phyloP scores from a whole-genome alignment of 2,888 invertebrate genomes.

The Sarcophaga variegata region DNA sequence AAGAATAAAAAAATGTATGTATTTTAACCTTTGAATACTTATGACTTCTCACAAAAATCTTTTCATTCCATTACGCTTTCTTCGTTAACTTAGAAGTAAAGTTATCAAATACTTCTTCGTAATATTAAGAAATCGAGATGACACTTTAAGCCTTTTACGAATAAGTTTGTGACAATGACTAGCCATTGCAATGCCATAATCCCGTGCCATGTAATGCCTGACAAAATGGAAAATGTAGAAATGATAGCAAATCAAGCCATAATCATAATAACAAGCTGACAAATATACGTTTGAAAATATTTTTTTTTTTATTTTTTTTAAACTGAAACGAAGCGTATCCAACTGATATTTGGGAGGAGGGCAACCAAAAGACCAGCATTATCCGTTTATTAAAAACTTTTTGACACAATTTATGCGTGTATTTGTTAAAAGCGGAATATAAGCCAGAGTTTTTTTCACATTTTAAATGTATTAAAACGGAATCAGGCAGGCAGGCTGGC shows the following conservation, averaged over 20 bases:
- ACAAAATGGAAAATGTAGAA: background rate
- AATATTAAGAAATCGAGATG: slow-evolving; percentile 50
- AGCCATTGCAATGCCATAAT: background rate
- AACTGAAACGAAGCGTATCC: background rate
- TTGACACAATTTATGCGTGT: slow-evolving; percentile 60
- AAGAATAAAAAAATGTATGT: too few relatives aligned
- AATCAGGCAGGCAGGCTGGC: background rate
- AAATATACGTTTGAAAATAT: background rate
- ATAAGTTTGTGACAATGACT: slow-evolving; percentile 41
- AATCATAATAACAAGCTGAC: slow-evolving; percentile 1
- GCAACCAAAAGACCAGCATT: slow-evolving; percentile 35
- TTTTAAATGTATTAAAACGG: background rate
- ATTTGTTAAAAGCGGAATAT: slow-evolving; percentile 42
- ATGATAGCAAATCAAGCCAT: background rate
- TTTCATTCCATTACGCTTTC: too few relatives aligned
- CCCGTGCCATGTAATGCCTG: background rate
- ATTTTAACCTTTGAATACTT: too few relatives aligned
- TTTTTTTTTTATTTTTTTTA: too few relatives aligned
- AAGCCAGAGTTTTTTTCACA: slow-evolving; percentile 11
- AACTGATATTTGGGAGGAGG: background rate
- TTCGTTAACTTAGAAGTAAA: too few relatives aligned
- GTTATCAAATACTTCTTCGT: background rate
- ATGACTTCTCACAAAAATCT: too few relatives aligned
- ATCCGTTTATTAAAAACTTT: slow-evolving; percentile 57
- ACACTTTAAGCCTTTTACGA: slow-evolving; percentile 37